Conservation (phyloP, 1,140 invertebrate species). For the Drosophila carrolli region DNA sequence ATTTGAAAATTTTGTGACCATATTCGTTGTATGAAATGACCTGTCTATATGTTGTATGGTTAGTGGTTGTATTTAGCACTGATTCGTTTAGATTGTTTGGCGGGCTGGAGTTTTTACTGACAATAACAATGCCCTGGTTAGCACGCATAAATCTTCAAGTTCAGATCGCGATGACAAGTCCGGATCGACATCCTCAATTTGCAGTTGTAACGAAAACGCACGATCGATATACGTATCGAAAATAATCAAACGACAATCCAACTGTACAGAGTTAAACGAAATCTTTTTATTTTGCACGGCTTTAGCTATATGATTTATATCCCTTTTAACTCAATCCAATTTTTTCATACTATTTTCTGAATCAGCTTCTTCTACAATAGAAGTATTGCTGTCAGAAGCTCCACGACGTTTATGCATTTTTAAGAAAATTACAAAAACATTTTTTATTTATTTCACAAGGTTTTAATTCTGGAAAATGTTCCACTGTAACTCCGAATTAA, state of each 20-base stretch:
- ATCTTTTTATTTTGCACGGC: neutral
- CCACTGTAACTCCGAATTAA: too few relatives aligned
- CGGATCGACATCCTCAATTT: neutral
- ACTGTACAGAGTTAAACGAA: neutral
- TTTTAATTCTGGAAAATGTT: too few relatives aligned
- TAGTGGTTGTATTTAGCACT: too few relatives aligned
- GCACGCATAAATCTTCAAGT: constrained; percentile 5
- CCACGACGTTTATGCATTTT: neutral
- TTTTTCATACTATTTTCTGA: neutral
- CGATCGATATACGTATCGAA: constrained; percentile 2
- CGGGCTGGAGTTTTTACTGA: neutral
- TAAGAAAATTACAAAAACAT: too few relatives aligned
- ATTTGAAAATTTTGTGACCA: too few relatives aligned
- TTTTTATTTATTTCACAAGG: too few relatives aligned
- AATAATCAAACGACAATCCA: constrained; percentile 2
- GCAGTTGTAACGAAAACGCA: neutral
- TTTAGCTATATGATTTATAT: constrained; percentile 1
- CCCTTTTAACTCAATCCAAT: constrained; percentile 5
- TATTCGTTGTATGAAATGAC: too few relatives aligned
- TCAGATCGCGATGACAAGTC: neutral
- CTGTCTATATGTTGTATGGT: too few relatives aligned
- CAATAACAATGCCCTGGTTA: neutral
- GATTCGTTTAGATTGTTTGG: constrained; percentile 1
- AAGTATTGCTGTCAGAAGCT: constrained; percentile 2
- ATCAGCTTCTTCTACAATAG: neutral